Conservation (phyloP, 1,140 invertebrate species). For the Aradophagus sp. region DNA sequence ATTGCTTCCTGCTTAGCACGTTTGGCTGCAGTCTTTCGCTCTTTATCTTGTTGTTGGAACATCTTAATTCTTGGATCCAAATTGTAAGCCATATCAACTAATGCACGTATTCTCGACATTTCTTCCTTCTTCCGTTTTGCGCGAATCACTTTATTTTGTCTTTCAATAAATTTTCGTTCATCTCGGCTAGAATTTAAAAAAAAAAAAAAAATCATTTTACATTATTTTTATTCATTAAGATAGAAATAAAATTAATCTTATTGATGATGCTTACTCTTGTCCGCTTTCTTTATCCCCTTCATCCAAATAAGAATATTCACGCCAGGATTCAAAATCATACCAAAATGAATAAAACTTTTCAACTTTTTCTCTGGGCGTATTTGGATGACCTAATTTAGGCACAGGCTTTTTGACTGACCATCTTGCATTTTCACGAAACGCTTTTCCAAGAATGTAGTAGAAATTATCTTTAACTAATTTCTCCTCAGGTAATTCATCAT, state of each 20-base stretch:
- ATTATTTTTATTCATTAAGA: conserved; percentile 17
- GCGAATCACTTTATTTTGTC: conserved; percentile 94
- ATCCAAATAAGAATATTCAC: conserved; percentile 99
- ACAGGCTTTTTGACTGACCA: conserved; percentile 95
- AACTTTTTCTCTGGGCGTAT: conserved; percentile 82
- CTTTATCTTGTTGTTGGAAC: conserved; percentile 96
- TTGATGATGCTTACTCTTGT: conserved; percentile 78
- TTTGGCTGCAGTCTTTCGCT: conserved; percentile 91
- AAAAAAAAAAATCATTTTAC: conserved; percentile 2
- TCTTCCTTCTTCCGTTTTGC: conserved; percentile 97
- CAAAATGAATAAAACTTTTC: conserved; percentile 93
- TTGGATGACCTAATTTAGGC: conserved; percentile 80
- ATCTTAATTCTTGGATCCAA: conserved; percentile 93
- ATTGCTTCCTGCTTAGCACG: conserved; percentile 92
- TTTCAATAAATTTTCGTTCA: conserved; percentile 97
- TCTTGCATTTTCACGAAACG: conserved; percentile 90
- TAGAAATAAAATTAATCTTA: conserved; percentile 18
- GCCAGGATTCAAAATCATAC: conserved; percentile 99
- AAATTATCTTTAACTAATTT: conserved; percentile 89
- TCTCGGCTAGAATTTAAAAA: conserved; percentile 78
- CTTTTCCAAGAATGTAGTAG: conserved; percentile 84
- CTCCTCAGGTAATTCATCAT: conserved; percentile 87
- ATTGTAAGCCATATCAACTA: conserved; percentile 96
- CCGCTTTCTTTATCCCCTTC: conserved; percentile 99
- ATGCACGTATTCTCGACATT: conserved; percentile 88